phyloP scores from a whole-genome alignment of 2,113 vertebrate genomes.

The Pardalotus punctatus region DNA sequence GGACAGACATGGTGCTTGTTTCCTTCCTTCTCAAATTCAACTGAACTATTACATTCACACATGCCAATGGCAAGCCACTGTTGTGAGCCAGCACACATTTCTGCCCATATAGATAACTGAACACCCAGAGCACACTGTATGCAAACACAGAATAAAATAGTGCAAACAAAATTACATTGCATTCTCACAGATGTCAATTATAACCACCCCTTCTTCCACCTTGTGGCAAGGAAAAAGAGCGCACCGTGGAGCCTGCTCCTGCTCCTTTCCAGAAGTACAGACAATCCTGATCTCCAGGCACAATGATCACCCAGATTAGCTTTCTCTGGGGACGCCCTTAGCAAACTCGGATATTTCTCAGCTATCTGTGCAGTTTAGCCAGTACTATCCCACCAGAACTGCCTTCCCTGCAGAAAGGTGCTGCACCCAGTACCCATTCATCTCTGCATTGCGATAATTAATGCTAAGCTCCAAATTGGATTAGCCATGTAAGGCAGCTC shows the following conservation, averaged over 20 bases:
- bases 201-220: background rate
- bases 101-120: background rate
- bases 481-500: slow-evolving; percentile 62
- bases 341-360: background rate
- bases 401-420: slow-evolving; percentile 14
- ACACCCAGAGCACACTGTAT: background rate
- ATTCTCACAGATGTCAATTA: background rate
- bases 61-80: background rate
- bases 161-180: background rate
- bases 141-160: background rate
- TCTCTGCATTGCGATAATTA: slow-evolving; percentile 17
- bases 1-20: background rate
- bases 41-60: background rate
- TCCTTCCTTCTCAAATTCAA: background rate
- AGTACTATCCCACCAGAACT: background rate
- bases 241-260: rapidly evolving
- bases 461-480: slow-evolving; percentile 63
- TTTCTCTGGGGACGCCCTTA: background rate
- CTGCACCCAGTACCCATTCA: slow-evolving; percentile 31
- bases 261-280: background rate
- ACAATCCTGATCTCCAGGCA: background rate
- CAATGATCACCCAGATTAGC: background rate
- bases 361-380: background rate
- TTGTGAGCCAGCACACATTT: background rate
- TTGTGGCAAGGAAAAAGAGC: background rate